phyloP scores from a whole-genome alignment of 1,140 invertebrate species.

The Pararge aegeria region DNA sequence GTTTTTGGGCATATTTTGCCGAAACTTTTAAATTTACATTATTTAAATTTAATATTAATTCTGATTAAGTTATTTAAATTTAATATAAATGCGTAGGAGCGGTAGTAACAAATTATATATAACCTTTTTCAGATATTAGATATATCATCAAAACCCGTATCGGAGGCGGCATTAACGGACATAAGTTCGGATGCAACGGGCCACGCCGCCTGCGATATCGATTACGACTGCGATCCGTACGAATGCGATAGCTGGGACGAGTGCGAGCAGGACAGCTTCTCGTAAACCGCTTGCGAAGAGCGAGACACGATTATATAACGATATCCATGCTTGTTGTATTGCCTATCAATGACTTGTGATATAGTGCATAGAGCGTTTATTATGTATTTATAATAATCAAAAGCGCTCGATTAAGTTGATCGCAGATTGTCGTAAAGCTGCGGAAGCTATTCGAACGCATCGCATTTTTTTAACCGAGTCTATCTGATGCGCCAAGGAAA shows the following conservation, averaged over 20 bases:
- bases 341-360: too few species aligned
- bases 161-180: slow-evolving; percentile 73
- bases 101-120: too few species aligned
- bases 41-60: not conserved
- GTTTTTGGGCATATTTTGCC: slow-evolving; percentile 1
- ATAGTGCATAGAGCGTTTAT: too few species aligned
- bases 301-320: slow-evolving; percentile 25
- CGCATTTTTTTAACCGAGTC: too few species aligned
- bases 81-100: slow-evolving; percentile 1
- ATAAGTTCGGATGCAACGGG: slow-evolving; percentile 78
- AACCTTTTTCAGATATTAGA: slow-evolving; percentile 67
- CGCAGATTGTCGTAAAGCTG: too few species aligned
- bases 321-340: not conserved
- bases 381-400: too few species aligned
- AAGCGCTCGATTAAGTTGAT: too few species aligned
- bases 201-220: slow-evolving; percentile 76
- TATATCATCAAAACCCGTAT: slow-evolving; percentile 78
- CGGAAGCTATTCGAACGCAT: too few species aligned
- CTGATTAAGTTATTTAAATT: too few species aligned
- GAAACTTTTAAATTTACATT: slow-evolving; percentile 4
- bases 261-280: slow-evolving; percentile 79
- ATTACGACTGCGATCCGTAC: slow-evolving; percentile 76
- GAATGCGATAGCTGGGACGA: slow-evolving; percentile 78
- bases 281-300: slow-evolving; percentile 38
- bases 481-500: too few species aligned